Conservation (phyloP, 2,888 invertebrate species). For the Macrophya annulata region DNA sequence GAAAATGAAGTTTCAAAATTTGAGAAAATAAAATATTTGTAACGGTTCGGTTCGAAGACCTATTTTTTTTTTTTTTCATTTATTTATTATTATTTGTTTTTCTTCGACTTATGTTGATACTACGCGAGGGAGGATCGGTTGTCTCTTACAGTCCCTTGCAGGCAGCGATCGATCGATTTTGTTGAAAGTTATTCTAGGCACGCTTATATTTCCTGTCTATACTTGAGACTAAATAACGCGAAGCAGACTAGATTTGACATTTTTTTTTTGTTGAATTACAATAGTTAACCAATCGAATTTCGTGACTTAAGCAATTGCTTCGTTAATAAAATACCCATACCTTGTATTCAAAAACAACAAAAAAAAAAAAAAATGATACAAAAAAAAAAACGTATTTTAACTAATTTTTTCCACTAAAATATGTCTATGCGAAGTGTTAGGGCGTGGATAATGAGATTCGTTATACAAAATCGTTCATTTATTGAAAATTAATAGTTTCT, state of each 20-base stretch:
- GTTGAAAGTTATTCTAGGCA: slow-evolving; percentile 19
- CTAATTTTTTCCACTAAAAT: not conserved
- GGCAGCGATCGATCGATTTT: slow-evolving; percentile 8
- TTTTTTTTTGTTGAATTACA: slow-evolving; percentile 18
- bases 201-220: slow-evolving; percentile 1
- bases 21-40: not conserved
- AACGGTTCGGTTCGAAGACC: not conserved
- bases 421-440: not conserved
- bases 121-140: not conserved
- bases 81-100: not conserved
- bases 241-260: slow-evolving; percentile 1
- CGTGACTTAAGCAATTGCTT: slow-evolving; percentile 2
- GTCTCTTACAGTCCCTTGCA: not conserved
- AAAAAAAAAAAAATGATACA: no score
- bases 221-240: slow-evolving; percentile 16
- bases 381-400: no score
- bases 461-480: not conserved
- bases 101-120: not conserved
- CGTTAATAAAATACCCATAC: slow-evolving; percentile 6
- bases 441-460: not conserved
- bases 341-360: no score
- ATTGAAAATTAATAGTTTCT: not conserved
- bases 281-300: not conserved
- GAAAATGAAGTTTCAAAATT: not conserved
- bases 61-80: not conserved